Percentiles rank a stretch among this genome's conserved stretches.
phyloP scores from a whole-genome alignment of 2,113 vertebrate genomes.

The Hyaena hyaena region DNA sequence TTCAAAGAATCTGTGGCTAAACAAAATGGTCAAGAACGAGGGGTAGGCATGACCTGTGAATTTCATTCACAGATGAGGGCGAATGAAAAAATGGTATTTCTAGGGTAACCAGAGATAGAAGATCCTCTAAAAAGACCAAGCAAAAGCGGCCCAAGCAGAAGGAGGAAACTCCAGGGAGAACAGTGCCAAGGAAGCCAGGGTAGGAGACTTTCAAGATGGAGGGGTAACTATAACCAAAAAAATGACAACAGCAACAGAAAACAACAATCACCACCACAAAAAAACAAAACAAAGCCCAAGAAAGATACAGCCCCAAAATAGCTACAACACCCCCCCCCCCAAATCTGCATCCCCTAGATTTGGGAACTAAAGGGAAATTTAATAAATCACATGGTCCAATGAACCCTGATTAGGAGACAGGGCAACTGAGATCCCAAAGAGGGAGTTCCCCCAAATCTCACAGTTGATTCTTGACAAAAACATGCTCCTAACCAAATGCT shows the following conservation, averaged over 20 bases:
- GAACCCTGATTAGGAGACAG: not conserved
- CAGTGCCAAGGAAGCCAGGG: not conserved
- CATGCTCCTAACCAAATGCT: not conserved
- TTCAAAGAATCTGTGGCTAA: not conserved
- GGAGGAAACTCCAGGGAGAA: not conserved
- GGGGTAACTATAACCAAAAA: not conserved
- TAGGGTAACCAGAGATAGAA: accelerated
- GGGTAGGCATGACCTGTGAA: no score
- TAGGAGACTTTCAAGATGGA: not conserved
- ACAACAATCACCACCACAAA: not conserved
- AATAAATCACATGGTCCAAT: not conserved
- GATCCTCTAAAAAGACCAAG: not conserved
- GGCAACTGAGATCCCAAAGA: not conserved
- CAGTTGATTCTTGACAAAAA: not conserved
- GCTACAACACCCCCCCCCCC: not conserved
- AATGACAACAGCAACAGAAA: not conserved
- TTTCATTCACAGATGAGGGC: no score
- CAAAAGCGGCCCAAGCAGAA: not conserved
- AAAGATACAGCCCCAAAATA: not conserved
- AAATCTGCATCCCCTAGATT: not conserved
- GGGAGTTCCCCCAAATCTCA: not conserved
- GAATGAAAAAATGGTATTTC: not conserved
- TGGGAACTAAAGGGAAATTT: not conserved
- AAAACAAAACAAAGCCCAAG: not conserved
- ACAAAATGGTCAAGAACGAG: not conserved